Percentiles rank a stretch among this genome's conserved stretches.
phyloP scores from a whole-genome alignment of 2,797 vertebrate species.

The Danio jaintianensis region DNA sequence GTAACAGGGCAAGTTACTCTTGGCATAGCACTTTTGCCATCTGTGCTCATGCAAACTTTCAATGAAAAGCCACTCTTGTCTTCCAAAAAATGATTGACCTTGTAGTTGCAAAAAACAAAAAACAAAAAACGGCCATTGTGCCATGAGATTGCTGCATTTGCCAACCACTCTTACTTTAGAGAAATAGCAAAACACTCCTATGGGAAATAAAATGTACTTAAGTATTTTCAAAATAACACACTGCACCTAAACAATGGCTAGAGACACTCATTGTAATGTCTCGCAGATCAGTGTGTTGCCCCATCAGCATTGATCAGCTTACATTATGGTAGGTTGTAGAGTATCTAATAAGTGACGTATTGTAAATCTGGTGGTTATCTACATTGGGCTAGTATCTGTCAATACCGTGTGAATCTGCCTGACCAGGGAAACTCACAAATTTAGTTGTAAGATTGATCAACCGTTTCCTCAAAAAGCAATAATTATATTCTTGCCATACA shows the following conservation, averaged over 20 bases:
- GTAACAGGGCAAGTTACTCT: too few relatives aligned
- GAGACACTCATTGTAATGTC: too few relatives aligned
- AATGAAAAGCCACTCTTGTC: background rate
- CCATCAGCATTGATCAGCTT: too few relatives aligned
- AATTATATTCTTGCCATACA: constrained; percentile 44
- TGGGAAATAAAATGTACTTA: background rate
- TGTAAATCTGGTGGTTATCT: too few relatives aligned
- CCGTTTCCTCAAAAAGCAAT: background rate
- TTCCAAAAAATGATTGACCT: background rate
- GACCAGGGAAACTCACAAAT: too few relatives aligned
- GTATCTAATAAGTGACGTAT: too few relatives aligned
- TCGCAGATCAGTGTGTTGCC: too few relatives aligned
- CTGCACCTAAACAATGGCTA: background rate
- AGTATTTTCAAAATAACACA: background rate
- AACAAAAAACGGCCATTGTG: too few relatives aligned
- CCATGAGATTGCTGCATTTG: background rate
- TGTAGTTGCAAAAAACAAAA: too few relatives aligned
- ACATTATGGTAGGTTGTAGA: too few relatives aligned
- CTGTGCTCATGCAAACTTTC: background rate
- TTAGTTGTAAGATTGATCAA: background rate
- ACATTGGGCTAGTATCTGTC: too few relatives aligned
- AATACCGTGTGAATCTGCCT: too few relatives aligned
- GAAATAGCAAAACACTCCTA: background rate
- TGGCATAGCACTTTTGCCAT: background rate
- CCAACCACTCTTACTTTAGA: background rate